These are phyloP conservation scores for Drosophila erecta DNA, from an alignment of 1,140 invertebrate species.

Conservation along the genomic window DNA sequence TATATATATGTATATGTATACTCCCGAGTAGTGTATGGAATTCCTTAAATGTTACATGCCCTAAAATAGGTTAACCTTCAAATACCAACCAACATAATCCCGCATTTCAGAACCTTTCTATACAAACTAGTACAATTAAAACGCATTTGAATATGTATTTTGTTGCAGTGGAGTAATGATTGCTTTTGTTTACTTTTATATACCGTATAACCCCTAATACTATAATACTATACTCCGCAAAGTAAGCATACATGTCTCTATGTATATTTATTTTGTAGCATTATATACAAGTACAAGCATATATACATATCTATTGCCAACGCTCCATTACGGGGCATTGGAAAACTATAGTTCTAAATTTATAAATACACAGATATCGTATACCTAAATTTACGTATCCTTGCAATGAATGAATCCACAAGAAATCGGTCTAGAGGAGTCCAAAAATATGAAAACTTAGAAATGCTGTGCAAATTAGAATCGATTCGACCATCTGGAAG, in stretches of 20 bases:
- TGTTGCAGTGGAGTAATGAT: conserved; percentile 74
- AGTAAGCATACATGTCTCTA: conserved; percentile 37
- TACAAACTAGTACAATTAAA: conserved; percentile 72
- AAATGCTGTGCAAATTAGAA: conserved; percentile 13
- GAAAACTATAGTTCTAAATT: conserved; percentile 63
- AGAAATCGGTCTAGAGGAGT: conserved; percentile 52
- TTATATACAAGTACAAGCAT: conserved; percentile 27
- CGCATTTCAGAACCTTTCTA: conserved; percentile 70
- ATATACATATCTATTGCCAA: conserved; percentile 37
- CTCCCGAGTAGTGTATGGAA: conserved; percentile 72
- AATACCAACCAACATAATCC: conserved; percentile 40
- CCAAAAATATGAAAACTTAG: conserved; percentile 7
- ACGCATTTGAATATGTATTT: conserved; percentile 77
- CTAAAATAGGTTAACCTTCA: conserved; percentile 49
- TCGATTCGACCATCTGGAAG: conserved; percentile 1
- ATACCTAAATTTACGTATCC: conserved; percentile 1
- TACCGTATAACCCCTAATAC: conserved; percentile 33
- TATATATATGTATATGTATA: conserved; percentile 71
- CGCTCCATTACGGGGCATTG: conserved; percentile 56
- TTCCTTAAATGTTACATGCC: conserved; percentile 78
- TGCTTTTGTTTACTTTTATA: conserved; percentile 48
- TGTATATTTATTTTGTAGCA: conserved; percentile 46
- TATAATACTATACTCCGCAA: conserved; percentile 32
- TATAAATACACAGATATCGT: conserved; percentile 40
- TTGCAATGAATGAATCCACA: conserved; percentile 63